These are phyloP conservation scores for Anhinga rufa DNA, from an alignment of 2,113 vertebrate species.

Conservation along the genomic window DNA sequence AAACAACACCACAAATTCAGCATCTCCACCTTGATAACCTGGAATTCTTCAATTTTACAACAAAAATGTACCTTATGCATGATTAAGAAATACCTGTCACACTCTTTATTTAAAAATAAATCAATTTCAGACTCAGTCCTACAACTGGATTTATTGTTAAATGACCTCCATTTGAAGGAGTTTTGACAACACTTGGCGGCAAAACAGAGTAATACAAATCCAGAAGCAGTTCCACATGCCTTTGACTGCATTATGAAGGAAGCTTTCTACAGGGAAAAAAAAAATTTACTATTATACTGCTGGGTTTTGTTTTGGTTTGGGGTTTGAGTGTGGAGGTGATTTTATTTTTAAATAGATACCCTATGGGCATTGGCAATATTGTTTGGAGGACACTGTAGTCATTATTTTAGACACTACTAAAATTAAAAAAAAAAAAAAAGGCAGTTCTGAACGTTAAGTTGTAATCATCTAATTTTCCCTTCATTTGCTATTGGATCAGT, in stretches of 20 bases:
- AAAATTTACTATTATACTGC: not conserved
- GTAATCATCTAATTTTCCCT: not conserved
- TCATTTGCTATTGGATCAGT: not conserved
- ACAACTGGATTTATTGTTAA: not conserved
- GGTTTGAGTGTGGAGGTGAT: no score
- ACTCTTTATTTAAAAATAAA: not conserved
- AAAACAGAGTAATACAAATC: not conserved
- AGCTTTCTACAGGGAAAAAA: not conserved
- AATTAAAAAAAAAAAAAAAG: not conserved
- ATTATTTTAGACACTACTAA: not conserved
- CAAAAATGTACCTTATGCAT: not conserved
- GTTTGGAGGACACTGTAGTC: not conserved
- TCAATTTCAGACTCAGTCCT: not conserved
- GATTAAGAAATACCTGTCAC: not conserved
- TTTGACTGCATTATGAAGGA: not conserved
- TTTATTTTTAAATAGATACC: not conserved
- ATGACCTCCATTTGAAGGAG: not conserved
- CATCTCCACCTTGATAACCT: not conserved
- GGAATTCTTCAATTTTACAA: not conserved
- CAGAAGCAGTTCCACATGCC: not conserved
- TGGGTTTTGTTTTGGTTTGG: not conserved
- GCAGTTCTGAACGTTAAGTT: not conserved
- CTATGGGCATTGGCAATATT: not conserved
- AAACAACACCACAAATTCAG: not conserved
- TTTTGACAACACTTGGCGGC: not conserved